These are phyloP conservation scores for Alcedo quadribrachys DNA, from an alignment of 2,797 vertebrate genomes.

Conservation along the genomic window DNA sequence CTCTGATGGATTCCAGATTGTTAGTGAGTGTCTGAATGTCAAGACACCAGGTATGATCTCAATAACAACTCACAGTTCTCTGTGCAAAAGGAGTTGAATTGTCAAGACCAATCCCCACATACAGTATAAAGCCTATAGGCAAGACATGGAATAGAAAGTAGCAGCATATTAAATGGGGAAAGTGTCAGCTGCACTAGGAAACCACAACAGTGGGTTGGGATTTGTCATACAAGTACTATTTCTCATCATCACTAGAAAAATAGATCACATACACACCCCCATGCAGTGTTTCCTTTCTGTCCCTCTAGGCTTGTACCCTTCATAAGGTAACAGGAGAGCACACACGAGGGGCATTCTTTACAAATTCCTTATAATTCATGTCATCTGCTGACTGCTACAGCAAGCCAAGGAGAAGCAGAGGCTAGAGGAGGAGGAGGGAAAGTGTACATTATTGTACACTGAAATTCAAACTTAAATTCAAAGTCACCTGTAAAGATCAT, in stretches of 20 bases:
- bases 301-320: constrained; percentile 67
- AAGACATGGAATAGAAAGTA: constrained; percentile 45
- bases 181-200: constrained; percentile 36
- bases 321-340: constrained; percentile 66
- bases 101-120: constrained; percentile 53
- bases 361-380: background rate
- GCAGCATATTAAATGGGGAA: constrained; percentile 45
- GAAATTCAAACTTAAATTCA: background rate
- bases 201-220: background rate
- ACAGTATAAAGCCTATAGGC: constrained; percentile 48
- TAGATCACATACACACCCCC: background rate
- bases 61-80: background rate
- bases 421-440: background rate
- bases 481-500: background rate
- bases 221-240: constrained; percentile 32
- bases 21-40: background rate
- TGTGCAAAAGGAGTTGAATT: constrained; percentile 43
- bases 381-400: constrained; percentile 5
- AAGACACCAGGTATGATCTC: background rate
- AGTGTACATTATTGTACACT: background rate
- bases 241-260: constrained; percentile 45
- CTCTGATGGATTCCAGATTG: background rate
- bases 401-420: background rate
- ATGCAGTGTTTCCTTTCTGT: background rate
- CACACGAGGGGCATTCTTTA: background rate